These are phyloP conservation scores for Pheosia tremula DNA, from an alignment of 2,888 invertebrate genomes.

Conservation along the genomic window DNA sequence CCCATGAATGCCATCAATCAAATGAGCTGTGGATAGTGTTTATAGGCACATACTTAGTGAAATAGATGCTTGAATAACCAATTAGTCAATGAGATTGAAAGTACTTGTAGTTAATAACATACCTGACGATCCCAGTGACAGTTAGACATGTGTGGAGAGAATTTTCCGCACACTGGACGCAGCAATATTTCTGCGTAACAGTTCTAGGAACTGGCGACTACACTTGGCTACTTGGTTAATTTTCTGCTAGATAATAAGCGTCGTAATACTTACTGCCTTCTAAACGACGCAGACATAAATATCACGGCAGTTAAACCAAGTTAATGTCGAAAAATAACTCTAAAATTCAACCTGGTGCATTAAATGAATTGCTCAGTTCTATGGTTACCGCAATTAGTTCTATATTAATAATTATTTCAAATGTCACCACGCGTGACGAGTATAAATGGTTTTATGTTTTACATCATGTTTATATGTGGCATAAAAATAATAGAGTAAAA, in stretches of 20 bases:
- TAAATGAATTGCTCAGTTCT: neutral
- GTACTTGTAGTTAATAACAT: conserved; percentile 52
- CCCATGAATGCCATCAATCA: too few species aligned
- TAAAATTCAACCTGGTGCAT: neutral
- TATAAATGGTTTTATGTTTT: conserved; percentile 14
- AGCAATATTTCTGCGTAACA: conserved; percentile 55
- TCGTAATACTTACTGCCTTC: conserved; percentile 8
- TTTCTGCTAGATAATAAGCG: conserved; percentile 24
- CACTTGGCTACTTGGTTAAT: conserved; percentile 34
- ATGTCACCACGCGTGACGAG: conserved; percentile 21
- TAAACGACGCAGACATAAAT: conserved; percentile 1
- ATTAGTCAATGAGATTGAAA: conserved; percentile 49
- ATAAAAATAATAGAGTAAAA: too few species aligned
- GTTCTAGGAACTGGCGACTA: conserved; percentile 44
- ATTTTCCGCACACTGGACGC: conserved; percentile 63
- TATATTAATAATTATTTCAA: conserved; percentile 18
- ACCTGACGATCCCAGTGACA: conserved; percentile 48
- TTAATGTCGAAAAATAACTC: neutral
- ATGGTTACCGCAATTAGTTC: neutral
- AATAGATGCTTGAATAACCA: neutral
- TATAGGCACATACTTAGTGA: too few species aligned
- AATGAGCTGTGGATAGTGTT: too few species aligned
- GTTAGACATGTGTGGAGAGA: conserved; percentile 55
- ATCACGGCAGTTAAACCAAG: conserved; percentile 10
- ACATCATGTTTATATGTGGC: too few species aligned